Base-by-base conservation (phyloP, 2,888 invertebrate species). In the Xylota sylvarum region DNA sequence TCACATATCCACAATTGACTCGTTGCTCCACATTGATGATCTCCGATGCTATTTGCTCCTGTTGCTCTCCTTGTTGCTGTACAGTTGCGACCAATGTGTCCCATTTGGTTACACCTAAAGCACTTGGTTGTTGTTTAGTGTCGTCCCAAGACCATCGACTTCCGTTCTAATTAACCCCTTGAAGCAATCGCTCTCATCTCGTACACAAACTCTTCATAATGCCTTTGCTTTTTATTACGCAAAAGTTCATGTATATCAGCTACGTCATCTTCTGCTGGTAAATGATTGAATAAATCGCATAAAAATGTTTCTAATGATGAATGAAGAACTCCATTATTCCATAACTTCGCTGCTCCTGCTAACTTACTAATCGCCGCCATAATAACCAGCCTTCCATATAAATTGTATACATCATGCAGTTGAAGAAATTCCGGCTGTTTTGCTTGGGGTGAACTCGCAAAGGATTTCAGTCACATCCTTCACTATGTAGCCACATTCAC, bases 81-180 rank as follows among this genome's bases (percentile, higher is more conserved):
- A 40, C 67, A 77, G 17, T 76, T 58, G n/a, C 77, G 27, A 0
- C 43, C 12, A 7, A 69, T 67, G 14, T 69, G 69, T 4, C 78
- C 78, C 1, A 23, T 10, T 48, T 72, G 64, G 0, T 79, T 46
- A 7, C 48, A 79, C 5, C 32, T 48, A 9, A 48, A 72, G 19
- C 64, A 72, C 40, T 12, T 48, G 10, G 35, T 37, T 1, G 27
- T 27, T 0, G 19, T 27, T 52, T 37, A 52, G 10, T 52, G 40
- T 7, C 60, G 58, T 27, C 19, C 35, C 12, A 76, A 14, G 6
- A 65, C 56, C 10, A 64, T 12, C 7, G 74, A 48, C 12, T 12
- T 76, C 32, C 56, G 65, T n/a, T 55, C 46, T 14, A 65, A 14
- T 35, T 56, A 35, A 14, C 32, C 46, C 2, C 65, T 64, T 5